Conservation (phyloP, 2,888 invertebrate genomes). For the Caenorhabditis angaria region DNA sequence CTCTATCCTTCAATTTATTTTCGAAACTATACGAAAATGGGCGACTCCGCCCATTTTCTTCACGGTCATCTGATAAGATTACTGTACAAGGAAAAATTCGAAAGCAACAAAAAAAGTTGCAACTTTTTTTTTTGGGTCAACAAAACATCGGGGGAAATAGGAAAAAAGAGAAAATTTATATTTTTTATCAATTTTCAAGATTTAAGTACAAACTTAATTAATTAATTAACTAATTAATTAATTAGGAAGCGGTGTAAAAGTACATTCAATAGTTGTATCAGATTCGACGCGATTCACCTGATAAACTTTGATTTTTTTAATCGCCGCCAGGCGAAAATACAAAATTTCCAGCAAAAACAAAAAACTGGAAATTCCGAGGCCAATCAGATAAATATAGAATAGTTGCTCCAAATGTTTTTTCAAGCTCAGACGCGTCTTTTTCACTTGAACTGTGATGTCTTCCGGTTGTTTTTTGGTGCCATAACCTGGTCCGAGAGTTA, state of each 20-base stretch:
- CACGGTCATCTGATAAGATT: too few species aligned
- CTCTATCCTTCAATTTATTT: too few species aligned
- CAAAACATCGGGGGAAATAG: too few species aligned
- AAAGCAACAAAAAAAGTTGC: too few species aligned
- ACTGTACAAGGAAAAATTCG: too few species aligned
- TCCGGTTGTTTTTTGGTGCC: conserved; percentile 43
- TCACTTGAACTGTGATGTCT: conserved; percentile 44
- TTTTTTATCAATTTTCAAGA: too few species aligned
- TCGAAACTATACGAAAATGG: too few species aligned
- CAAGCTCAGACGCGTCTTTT: conserved; percentile 38
- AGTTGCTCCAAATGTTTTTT: conserved; percentile 49
- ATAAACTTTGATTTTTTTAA: conserved; percentile 31
- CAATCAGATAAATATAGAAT: conserved; percentile 45
- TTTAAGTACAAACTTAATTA: too few species aligned
- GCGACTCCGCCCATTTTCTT: too few species aligned
- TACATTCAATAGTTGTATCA: background rate
- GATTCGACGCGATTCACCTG: background rate
- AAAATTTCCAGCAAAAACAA: conserved; percentile 36
- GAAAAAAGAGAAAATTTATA: too few species aligned
- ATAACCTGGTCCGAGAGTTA: conserved; percentile 54
- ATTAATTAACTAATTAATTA: too few species aligned
- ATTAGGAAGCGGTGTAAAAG: background rate
- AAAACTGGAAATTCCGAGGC: conserved; percentile 24
- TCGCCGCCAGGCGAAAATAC: conserved; percentile 17
- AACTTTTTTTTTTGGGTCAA: too few species aligned